phyloP scores from a whole-genome alignment of 2,113 vertebrate genomes.

The Genyomyrus donnyi region DNA sequence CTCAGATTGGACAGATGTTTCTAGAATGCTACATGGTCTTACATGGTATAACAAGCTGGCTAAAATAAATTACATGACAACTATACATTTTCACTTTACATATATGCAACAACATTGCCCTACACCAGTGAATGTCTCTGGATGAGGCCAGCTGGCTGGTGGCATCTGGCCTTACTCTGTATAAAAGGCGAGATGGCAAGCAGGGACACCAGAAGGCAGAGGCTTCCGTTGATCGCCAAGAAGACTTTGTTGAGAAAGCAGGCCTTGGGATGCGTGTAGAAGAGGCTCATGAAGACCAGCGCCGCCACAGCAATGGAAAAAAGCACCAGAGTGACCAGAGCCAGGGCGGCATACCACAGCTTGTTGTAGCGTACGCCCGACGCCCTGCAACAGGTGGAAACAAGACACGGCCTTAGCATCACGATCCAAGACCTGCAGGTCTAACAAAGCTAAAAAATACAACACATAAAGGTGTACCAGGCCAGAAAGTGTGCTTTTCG shows the following conservation, averaged over 20 bases:
- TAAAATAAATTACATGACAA: not conserved
- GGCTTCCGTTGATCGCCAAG: constrained; percentile 75
- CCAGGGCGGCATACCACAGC: constrained; percentile 81
- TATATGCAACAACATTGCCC: not conserved
- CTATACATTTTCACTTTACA: not conserved
- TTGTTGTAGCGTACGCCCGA: constrained; percentile 77
- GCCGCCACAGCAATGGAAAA: constrained; percentile 78
- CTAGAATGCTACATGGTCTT: not conserved
- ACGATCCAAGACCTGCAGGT: not conserved
- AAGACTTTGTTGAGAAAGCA: constrained; percentile 86
- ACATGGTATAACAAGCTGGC: not conserved
- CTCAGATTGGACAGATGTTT: not conserved
- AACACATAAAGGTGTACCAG: not conserved
- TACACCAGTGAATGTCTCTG: not conserved
- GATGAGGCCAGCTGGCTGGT: not conserved
- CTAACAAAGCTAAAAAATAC: not conserved
- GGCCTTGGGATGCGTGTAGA: constrained; percentile 74
- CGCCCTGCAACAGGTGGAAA: constrained; percentile 59
- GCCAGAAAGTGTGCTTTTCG: not conserved
- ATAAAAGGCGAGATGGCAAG: constrained; percentile 85
- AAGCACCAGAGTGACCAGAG: constrained; percentile 75
- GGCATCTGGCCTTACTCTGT: constrained; percentile 71
- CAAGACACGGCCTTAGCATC: not conserved
- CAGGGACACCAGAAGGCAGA: constrained; percentile 80
- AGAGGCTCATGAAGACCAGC: constrained; percentile 73